phyloP scores from a whole-genome alignment of 2,113 vertebrate genomes.

The Alosa alosa region DNA sequence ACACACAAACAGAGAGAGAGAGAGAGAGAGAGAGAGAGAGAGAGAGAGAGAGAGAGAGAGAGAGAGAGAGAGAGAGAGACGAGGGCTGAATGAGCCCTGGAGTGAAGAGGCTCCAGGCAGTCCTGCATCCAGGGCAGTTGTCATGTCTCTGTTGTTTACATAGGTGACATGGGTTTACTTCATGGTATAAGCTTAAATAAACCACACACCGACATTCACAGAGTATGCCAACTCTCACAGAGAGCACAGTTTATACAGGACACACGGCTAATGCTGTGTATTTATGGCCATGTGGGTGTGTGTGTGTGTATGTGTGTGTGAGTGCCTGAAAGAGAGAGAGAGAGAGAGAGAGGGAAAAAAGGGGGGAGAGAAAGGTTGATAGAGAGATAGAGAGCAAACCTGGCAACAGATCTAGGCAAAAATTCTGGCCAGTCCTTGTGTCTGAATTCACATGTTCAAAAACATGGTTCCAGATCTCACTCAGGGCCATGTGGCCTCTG shows the following conservation, averaged over 20 bases:
- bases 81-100: background rate
- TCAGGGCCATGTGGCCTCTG: background rate
- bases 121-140: constrained; percentile 41
- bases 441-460: background rate
- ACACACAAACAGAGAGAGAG: too few species aligned
- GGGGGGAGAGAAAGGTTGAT: background rate
- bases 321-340: background rate
- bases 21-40: too few species aligned
- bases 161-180: constrained; percentile 55
- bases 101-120: constrained; percentile 8
- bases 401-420: constrained; percentile 42
- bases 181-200: constrained; percentile 53
- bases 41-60: too few species aligned
- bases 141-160: constrained; percentile 49
- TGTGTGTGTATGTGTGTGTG: background rate
- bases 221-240: background rate
- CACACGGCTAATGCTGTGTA: background rate
- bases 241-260: background rate
- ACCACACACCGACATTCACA: constrained; percentile 34
- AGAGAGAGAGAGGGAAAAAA: constrained; percentile 39
- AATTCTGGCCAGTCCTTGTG: constrained; percentile 43
- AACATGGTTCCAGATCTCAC: background rate
- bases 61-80: too few species aligned
- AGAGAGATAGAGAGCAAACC: background rate
- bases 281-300: background rate